Conservation (phyloP, 2,888 invertebrate genomes). For the Drosophila emarginata region DNA sequence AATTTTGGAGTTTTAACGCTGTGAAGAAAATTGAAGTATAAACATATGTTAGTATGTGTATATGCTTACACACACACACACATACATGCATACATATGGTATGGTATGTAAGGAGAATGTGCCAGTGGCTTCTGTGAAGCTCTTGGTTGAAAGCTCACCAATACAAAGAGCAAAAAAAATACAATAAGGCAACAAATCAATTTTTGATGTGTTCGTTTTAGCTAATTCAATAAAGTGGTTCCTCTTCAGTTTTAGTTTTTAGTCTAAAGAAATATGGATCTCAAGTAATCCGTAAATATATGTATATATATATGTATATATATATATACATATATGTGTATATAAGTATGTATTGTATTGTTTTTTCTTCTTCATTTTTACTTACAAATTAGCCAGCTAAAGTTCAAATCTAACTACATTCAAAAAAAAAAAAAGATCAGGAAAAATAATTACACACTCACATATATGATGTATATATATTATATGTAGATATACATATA, state of each 20-base stretch:
- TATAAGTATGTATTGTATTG: not conserved
- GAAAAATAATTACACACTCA: slow-evolving; percentile 22
- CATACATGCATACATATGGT: slow-evolving; percentile 10
- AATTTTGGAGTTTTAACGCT: not conserved
- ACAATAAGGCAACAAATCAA: slow-evolving; percentile 48
- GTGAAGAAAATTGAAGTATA: not conserved
- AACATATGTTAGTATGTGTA: not conserved
- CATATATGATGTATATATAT: slow-evolving; percentile 24
- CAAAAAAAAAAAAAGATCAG: slow-evolving; percentile 33
- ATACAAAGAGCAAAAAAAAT: not conserved
- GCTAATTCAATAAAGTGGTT: slow-evolving; percentile 38
- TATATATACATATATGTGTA: not conserved
- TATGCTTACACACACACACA: not conserved
- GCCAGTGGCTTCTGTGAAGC: not conserved
- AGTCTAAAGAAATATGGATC: not conserved
- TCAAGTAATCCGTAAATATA: not conserved
- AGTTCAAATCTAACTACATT: slow-evolving; percentile 49
- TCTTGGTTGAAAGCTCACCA: not conserved
- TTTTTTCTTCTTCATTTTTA: not conserved
- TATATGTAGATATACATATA: not conserved
- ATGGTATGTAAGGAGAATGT: not conserved
- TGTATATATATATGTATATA: not conserved
- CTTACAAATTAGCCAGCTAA: slow-evolving; percentile 34
- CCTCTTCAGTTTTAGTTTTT: slow-evolving; percentile 21
- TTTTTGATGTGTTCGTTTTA: slow-evolving; percentile 38